Conservation (phyloP, 2,113 vertebrate genomes). For the Emydocephalus ijimae region DNA sequence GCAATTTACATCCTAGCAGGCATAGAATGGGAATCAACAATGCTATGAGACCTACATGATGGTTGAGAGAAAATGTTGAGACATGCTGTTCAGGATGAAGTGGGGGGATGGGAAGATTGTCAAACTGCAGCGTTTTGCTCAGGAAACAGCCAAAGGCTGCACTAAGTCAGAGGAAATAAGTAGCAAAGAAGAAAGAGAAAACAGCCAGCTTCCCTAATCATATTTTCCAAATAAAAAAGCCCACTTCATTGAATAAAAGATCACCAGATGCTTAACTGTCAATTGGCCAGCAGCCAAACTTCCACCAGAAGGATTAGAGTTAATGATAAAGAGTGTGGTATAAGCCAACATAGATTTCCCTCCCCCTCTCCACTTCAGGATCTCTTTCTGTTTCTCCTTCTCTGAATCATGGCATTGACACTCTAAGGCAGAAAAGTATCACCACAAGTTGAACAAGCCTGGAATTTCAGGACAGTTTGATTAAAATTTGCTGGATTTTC, state of each 20-base stretch:
- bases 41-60: conserved; percentile 66
- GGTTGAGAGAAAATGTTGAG: conserved; percentile 68
- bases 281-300: conserved; percentile 48
- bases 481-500: background rate
- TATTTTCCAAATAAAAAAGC: conserved; percentile 13
- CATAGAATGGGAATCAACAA: conserved; percentile 67
- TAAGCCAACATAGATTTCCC: background rate
- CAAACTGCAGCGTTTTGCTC: conserved; percentile 58
- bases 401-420: background rate
- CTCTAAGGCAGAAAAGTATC: background rate
- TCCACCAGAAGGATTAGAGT: conserved; percentile 22
- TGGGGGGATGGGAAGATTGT: conserved; percentile 16
- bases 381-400: background rate
- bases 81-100: conserved; percentile 56
- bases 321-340: background rate
- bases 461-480: background rate
- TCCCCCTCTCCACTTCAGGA: background rate
- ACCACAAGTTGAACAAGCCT: background rate
- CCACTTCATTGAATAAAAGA: conserved; percentile 39
- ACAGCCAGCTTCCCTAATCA: conserved; percentile 43
- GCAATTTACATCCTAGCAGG: conserved; percentile 70
- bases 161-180: conserved; percentile 59
- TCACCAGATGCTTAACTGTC: conserved; percentile 45
- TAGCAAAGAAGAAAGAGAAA: conserved; percentile 28
- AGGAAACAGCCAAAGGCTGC: conserved; percentile 56